A percentile compares a stretch with the other conserved stretches of the same genome.
These are phyloP conservation scores for Cygnus atratus DNA, from an alignment of 2,113 vertebrate genomes.

Conservation along the genomic window DNA sequence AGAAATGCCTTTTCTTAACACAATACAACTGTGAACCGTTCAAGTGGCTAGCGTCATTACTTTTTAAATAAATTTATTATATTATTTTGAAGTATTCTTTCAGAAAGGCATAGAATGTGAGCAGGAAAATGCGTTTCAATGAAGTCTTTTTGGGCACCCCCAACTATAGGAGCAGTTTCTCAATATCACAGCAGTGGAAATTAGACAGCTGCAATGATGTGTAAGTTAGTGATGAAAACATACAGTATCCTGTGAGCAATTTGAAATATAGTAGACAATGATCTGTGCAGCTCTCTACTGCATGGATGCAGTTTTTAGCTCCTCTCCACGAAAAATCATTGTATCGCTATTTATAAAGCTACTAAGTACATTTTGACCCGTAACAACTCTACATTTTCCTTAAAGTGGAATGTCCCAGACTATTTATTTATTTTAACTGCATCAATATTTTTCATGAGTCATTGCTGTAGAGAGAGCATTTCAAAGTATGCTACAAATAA, in stretches of 20 bases:
- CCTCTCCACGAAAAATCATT: neutral
- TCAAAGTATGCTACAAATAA: neutral
- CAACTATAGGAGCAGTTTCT: neutral
- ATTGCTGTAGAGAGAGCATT: neutral
- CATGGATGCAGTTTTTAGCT: neutral
- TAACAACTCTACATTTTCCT: neutral
- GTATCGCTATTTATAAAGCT: neutral
- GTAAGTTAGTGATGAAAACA: neutral
- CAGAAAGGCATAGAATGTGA: neutral
- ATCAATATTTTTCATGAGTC: neutral
- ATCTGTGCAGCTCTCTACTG: neutral
- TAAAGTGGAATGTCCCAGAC: neutral
- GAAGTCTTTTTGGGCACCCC: neutral
- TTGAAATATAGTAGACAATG: neutral
- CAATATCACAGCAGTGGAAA: neutral
- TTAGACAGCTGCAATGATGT: neutral
- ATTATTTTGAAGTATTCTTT: neutral
- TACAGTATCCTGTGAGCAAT: neutral
- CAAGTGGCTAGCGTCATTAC: neutral
- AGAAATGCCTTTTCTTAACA: neutral
- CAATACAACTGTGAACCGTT: neutral
- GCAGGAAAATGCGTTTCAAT: neutral
- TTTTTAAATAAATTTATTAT: neutral
- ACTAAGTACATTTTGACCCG: neutral
- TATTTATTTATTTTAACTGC: neutral